phyloP scores from a whole-genome alignment of 2,888 invertebrate species.

The Celastrina argiolus region DNA sequence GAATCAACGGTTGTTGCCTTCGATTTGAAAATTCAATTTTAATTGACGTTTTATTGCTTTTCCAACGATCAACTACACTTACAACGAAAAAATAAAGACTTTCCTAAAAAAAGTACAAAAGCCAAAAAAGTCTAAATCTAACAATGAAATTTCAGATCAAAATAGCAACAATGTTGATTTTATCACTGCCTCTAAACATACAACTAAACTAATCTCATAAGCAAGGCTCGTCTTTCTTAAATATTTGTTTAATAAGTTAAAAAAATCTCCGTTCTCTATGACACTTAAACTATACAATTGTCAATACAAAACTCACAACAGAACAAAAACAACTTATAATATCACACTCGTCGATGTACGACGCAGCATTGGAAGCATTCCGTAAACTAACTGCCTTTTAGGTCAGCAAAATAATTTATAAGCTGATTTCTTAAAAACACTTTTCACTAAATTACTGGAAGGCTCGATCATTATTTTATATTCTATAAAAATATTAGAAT shows the following conservation, averaged over 20 bases:
- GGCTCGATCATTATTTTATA: conserved; percentile 75
- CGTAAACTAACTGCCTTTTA: conserved; percentile 43
- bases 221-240: conserved; percentile 77
- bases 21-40: conserved; percentile 44
- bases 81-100: not conserved
- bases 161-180: conserved; percentile 43
- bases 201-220: conserved; percentile 71
- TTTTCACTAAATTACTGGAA: conserved; percentile 75
- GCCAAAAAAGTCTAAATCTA: conserved; percentile 14
- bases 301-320: conserved; percentile 74
- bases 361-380: conserved; percentile 66
- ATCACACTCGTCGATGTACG: conserved; percentile 72
- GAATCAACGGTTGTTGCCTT: conserved; percentile 51
- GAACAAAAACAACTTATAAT: conserved; percentile 74
- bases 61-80: not conserved
- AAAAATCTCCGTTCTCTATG: conserved; percentile 55
- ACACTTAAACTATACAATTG: conserved; percentile 60
- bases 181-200: conserved; percentile 59
- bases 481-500: conserved; percentile 78
- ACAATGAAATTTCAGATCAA: conserved; percentile 42
- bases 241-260: conserved; percentile 72
- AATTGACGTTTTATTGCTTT: conserved; percentile 34
- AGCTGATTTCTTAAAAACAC: conserved; percentile 60
- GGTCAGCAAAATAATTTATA: conserved; percentile 65
- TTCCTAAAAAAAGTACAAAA: not conserved